Evolutionary conservation across 2,888 invertebrate species (phyloP).

Genomic region (Platynereis dumerilii): DNA sequence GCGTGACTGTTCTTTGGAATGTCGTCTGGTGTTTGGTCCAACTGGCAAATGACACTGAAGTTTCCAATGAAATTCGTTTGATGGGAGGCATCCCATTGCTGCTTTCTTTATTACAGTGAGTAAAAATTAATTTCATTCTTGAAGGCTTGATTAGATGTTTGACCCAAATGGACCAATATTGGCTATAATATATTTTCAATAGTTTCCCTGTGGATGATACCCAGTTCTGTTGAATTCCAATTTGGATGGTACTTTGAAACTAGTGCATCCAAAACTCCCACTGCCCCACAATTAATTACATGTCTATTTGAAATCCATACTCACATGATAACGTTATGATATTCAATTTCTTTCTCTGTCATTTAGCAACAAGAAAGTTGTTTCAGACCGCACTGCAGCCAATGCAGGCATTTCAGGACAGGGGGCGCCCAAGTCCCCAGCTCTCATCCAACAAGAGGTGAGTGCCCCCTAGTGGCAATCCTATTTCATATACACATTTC

Average conservation of each 20-base stretch:
- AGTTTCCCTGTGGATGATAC: too few species aligned
- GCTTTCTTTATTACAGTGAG: constrained; percentile 53
- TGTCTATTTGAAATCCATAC: too few species aligned
- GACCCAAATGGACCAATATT: too few species aligned
- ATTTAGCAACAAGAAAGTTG: constrained; percentile 24
- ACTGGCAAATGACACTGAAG: constrained; percentile 62
- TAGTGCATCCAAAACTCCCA: too few species aligned
- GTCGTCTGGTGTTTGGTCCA: constrained; percentile 64
- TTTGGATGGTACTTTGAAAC: too few species aligned
- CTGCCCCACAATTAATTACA: too few species aligned
- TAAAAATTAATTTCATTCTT: not conserved
- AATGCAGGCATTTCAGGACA: not conserved
- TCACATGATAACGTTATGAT: too few species aligned
- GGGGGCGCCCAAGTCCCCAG: constrained; percentile 16
- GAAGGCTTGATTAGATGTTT: too few species aligned
- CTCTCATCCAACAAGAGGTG: constrained; percentile 26
- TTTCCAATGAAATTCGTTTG: constrained; percentile 61
- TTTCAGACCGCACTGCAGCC: constrained; percentile 29
- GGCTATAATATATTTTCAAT: too few species aligned
- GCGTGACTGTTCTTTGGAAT: constrained; percentile 63
- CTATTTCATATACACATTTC: not conserved
- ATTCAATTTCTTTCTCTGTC: too few species aligned
- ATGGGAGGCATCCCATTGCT: constrained; percentile 64
- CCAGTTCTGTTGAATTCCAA: too few species aligned
- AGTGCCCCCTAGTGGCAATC: not conserved